phyloP scores from a whole-genome alignment of 2,113 vertebrate species.

The Chaetodon trifascialis region DNA sequence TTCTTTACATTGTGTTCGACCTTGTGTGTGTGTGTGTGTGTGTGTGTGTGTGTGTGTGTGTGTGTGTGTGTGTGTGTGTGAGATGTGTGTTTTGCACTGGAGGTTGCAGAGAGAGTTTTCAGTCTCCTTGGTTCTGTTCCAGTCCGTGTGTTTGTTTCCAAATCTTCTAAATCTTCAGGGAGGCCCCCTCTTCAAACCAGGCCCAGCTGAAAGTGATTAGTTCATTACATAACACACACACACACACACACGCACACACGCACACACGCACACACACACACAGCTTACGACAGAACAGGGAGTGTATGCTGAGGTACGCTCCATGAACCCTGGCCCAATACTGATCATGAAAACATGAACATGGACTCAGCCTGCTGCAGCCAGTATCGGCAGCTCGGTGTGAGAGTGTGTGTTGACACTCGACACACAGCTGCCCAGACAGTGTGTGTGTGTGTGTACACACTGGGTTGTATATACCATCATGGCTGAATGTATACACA shows the following conservation, averaged over 20 bases:
- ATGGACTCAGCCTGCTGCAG: conserved; percentile 25
- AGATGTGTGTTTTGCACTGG: conserved; percentile 1
- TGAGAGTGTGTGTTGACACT: conserved; percentile 59
- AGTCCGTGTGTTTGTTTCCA: conserved; percentile 28
- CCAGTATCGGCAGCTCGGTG: neutral
- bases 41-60: conserved; percentile 15
- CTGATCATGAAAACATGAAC: conserved; percentile 16
- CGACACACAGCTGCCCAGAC: conserved; percentile 52
- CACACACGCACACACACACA: conserved; percentile 32
- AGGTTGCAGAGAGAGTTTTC: conserved; percentile 14
- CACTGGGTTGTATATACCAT: conserved; percentile 34
- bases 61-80: conserved; percentile 17
- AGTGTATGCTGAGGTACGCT: conserved; percentile 47
- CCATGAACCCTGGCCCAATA: conserved; percentile 40
- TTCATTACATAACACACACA: conserved; percentile 65
- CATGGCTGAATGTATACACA: conserved; percentile 33
- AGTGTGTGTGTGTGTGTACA: conserved; percentile 22
- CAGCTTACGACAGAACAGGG: conserved; percentile 29
- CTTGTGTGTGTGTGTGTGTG: neutral
- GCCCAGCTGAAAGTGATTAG: conserved; percentile 76
- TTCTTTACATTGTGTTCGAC: conserved; percentile 20
- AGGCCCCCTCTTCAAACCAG: conserved; percentile 39
- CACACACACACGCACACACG: neutral
- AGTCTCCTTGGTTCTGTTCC: conserved; percentile 29
- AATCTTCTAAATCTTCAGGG: conserved; percentile 59